These are phyloP conservation scores for Triops cancriformis DNA, from an alignment of 1,140 invertebrate genomes.

Conservation along the genomic window DNA sequence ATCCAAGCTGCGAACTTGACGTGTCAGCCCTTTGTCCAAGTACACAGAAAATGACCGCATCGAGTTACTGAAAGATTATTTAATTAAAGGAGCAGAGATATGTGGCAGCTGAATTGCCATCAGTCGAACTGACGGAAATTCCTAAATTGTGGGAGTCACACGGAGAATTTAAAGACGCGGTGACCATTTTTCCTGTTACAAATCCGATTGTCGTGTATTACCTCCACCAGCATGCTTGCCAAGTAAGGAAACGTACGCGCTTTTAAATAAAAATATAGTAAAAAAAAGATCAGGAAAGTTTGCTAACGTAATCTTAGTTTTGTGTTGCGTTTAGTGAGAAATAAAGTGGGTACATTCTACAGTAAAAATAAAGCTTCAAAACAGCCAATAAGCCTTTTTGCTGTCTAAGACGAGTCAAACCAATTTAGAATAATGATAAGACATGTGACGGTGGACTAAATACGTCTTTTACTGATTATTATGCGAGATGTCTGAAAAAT, in stretches of 20 bases:
- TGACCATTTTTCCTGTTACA: slow-evolving; percentile 56
- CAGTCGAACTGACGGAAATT: not conserved
- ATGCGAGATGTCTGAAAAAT: too few species aligned
- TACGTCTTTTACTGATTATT: too few species aligned
- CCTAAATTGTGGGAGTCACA: not conserved
- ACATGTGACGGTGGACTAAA: too few species aligned
- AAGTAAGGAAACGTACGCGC: too few species aligned
- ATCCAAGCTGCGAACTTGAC: slow-evolving; percentile 55
- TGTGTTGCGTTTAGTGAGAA: too few species aligned
- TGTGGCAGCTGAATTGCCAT: not conserved
- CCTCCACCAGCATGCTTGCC: slow-evolving; percentile 59
- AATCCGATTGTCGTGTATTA: slow-evolving; percentile 55
- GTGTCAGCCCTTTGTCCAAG: slow-evolving; percentile 49
- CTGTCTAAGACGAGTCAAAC: too few species aligned
- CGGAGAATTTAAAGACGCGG: not conserved
- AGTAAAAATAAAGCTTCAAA: too few species aligned
- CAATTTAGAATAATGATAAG: too few species aligned
- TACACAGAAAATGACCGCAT: slow-evolving; percentile 32
- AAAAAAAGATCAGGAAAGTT: not conserved
- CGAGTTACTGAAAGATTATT: not conserved
- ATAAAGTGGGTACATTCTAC: too few species aligned
- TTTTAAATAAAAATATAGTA: too few species aligned
- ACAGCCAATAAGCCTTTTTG: too few species aligned
- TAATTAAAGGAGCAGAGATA: not conserved
- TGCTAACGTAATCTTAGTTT: too few species aligned